Base-by-base conservation (phyloP, 2,113 vertebrate species). In the Hylia prasina region DNA sequence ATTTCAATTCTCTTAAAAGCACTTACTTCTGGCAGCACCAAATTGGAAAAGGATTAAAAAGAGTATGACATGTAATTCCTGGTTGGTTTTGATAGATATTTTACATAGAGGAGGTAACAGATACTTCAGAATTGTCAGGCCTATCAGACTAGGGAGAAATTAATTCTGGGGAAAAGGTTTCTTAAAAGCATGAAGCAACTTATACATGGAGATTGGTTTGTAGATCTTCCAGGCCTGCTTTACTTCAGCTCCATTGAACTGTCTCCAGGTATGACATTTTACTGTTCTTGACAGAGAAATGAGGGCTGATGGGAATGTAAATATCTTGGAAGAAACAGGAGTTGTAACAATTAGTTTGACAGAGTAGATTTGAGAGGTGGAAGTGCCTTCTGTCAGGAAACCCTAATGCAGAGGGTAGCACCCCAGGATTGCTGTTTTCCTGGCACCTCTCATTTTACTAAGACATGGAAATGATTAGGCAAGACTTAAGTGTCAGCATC, bases 161-260 rank as follows among this genome's bases (percentile, higher is more conserved):
- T 96, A 97, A 95, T 96, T 85, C 89, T 81, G 93, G 70, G 81
- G 47, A 85, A 90, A 90, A 95, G 85, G 85, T 94, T 90, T 97
- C 88, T 93, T 97, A 94, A 98, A 97, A 96, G 82, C 90, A 78
- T 28, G 23, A 68, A 93, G 63, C 57, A 77, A 58, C 84, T 88
- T 87, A 70, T 1, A 53, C 19, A 21, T 37, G 60, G 87, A 93
- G 93, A 96, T 97, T 90, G 95, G 82, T 95, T 97, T 96, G 92
- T 95, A 89, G 89, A 97, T 82, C 53, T 30, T 92, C 75, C 89
- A 77, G 76, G 37, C 64, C 40, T 77, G 84, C 92, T 93, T 97
- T 96, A 88, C 91, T 97, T 97, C 97, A 96, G 87, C 94, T 97
- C 70, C 58, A 87, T 47, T 95, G 95, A 97, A 47, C 87, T 93